Percentiles rank a stretch among this genome's conserved stretches.
Evolutionary conservation across 2,888 invertebrate genomes (phyloP).

Genomic region (Drosophila paramelanica): DNA sequence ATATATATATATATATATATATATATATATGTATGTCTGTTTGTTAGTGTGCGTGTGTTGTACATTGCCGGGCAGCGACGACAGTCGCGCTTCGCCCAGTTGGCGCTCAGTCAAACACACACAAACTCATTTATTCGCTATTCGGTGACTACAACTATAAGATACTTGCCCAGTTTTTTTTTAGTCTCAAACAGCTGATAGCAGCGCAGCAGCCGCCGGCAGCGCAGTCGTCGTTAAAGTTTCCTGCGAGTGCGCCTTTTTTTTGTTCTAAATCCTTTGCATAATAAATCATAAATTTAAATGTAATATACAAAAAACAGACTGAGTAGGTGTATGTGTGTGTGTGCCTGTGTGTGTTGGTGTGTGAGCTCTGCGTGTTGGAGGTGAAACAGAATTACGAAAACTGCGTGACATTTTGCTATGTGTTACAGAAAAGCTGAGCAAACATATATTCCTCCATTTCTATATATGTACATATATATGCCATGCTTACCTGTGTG

Average conservation of each 20-base stretch:
- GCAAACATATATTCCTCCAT: slow-evolving; percentile 16
- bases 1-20: neutral
- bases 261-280: slow-evolving; percentile 14
- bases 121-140: slow-evolving; percentile 34
- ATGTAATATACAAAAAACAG: slow-evolving; percentile 16
- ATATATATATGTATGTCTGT: neutral
- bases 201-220: slow-evolving; percentile 27
- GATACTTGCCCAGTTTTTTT: slow-evolving; percentile 40
- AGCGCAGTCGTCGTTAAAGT: slow-evolving; percentile 15
- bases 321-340: slow-evolving; percentile 4
- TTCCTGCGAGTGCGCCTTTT: slow-evolving; percentile 19
- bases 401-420: slow-evolving; percentile 71
- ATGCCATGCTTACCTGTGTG: slow-evolving; percentile 4
- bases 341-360: slow-evolving; percentile 9
- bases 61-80: slow-evolving; percentile 47
- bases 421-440: slow-evolving; percentile 51
- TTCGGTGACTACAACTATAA: slow-evolving; percentile 34
- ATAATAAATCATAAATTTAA: slow-evolving; percentile 26
- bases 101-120: slow-evolving; percentile 66
- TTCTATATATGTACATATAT: neutral
- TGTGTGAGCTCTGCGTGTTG: slow-evolving; percentile 12
- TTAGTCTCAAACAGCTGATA: slow-evolving; percentile 51
- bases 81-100: slow-evolving; percentile 64
- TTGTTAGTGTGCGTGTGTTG: slow-evolving; percentile 11
- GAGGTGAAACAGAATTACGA: slow-evolving; percentile 23